Base-by-base conservation (phyloP, 2,888 invertebrate species). In the Malacosoma neustria region DNA sequence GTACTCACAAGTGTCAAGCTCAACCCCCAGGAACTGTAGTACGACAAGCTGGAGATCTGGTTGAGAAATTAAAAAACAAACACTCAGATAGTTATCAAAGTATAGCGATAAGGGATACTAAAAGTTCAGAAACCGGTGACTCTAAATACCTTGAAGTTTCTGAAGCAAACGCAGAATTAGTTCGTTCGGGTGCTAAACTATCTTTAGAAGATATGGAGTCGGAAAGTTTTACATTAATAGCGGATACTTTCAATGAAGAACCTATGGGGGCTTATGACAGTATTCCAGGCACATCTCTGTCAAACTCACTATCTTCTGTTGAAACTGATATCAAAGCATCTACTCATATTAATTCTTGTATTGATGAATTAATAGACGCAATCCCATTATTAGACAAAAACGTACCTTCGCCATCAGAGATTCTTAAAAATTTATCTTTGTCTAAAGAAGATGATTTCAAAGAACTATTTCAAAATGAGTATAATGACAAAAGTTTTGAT, bases 1-100 rank as follows among this genome's bases (percentile, higher is more conserved):
- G 93, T 57, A 94, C 93, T 3, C 94, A 95, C 58, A 94, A 94
- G 73, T 95, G 94, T 59, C 86, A 88, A 41, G 82, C 82, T 2
- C 90, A 90, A 57, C 88, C 89, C 37, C 88, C 89, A 22, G 90
- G 89, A 11, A 84, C 81, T 11, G 88, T 89, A 1, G 65, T 87
- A 1, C 67, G 88, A 14, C 84, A 82, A 61, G 64, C 72, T 30
- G 77, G 80, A 11, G 81, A 85, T 43, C 68, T 88, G 3, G 69
- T 87, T 11, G 84, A 87, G 58, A 87, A 87, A 57, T 61, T 87
- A 3, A 82, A 80, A 51, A 74, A 74, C 49, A 80, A 80, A 57
- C 63, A 77, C 34, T 49, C 41, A 35, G 56, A 60, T 22, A 22
- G 9, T 22, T 5, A 45, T 44, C 56, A 9, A 49, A 51, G 13